These are phyloP conservation scores for Nomada hirtipes DNA, from an alignment of 2,888 invertebrate species.

Conservation along the genomic window DNA sequence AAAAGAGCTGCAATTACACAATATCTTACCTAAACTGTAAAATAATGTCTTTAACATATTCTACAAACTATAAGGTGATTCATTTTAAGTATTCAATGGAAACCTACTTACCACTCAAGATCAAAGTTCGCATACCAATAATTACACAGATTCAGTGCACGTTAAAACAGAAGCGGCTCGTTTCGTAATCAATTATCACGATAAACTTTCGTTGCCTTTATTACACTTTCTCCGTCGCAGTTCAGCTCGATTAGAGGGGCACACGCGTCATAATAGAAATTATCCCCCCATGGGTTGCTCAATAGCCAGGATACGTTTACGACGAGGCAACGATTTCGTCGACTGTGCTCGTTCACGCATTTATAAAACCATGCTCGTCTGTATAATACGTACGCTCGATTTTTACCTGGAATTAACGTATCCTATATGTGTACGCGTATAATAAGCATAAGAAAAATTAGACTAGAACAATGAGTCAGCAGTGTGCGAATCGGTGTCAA, in stretches of 20 bases:
- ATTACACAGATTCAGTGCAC: neutral
- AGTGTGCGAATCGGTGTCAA: constrained; percentile 11
- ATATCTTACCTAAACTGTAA: too few relatives aligned
- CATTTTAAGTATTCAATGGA: too few relatives aligned
- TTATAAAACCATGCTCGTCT: constrained; percentile 12
- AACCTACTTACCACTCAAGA: neutral
- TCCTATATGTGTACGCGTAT: neutral
- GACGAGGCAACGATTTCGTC: constrained; percentile 39
- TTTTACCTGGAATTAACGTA: neutral
- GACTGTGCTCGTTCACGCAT: constrained; percentile 35
- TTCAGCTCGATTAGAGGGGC: constrained; percentile 22
- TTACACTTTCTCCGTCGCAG: constrained; percentile 51
- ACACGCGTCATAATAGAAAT: constrained; percentile 41
- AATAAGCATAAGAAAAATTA: constrained; percentile 7
- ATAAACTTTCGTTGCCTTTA: constrained; percentile 35
- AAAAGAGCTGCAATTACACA: too few relatives aligned
- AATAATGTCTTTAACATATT: neutral
- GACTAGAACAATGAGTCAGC: constrained; percentile 21
- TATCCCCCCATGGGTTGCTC: constrained; percentile 19
- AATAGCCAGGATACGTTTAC: constrained; percentile 49
- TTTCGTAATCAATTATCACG: constrained; percentile 48
- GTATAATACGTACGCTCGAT: neutral
- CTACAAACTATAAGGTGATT: neutral
- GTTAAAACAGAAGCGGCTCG: neutral
- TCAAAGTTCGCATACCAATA: neutral